Conservation (phyloP, 1,140 invertebrate species). For the Drosophila obscura region DNA sequence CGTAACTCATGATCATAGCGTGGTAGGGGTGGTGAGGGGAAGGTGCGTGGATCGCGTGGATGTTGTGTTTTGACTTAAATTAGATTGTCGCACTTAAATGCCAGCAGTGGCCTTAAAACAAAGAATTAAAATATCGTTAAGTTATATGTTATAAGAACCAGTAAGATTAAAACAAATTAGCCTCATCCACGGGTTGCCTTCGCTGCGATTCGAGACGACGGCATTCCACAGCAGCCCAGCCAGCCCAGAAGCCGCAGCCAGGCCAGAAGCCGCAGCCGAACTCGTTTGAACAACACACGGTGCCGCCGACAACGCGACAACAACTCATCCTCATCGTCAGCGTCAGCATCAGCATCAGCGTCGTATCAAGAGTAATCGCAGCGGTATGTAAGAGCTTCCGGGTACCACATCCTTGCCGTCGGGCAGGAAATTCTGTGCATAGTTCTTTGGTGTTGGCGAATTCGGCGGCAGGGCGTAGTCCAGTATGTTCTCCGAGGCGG, state of each 20-base stretch:
- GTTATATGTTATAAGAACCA: slow-evolving; percentile 62
- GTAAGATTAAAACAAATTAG: slow-evolving; percentile 75
- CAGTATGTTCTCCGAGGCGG: slow-evolving; percentile 35
- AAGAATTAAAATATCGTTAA: slow-evolving; percentile 64
- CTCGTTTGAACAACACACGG: slow-evolving; percentile 49
- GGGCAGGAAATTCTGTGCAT: slow-evolving; percentile 72
- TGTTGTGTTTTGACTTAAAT: slow-evolving; percentile 55
- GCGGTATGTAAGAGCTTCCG: slow-evolving; percentile 80
- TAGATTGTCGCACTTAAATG: slow-evolving; percentile 44
- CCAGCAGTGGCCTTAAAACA: slow-evolving; percentile 34
- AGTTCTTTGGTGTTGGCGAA: slow-evolving; percentile 73
- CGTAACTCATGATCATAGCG: slow-evolving; percentile 50
- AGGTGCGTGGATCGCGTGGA: slow-evolving; percentile 1
- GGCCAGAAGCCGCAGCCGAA: slow-evolving; percentile 18
- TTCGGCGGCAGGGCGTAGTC: slow-evolving; percentile 58
- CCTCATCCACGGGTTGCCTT: slow-evolving; percentile 63
- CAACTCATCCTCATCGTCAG: not conserved
- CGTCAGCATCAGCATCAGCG: slow-evolving; percentile 26
- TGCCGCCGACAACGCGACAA: slow-evolving; percentile 37
- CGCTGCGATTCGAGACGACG: not conserved
- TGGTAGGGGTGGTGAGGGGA: not conserved
- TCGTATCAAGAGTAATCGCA: slow-evolving; percentile 62
- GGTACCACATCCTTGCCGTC: slow-evolving; percentile 75
- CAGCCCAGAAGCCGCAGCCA: slow-evolving; percentile 25
- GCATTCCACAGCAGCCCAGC: slow-evolving; percentile 29